Conservation (phyloP, 2,113 vertebrate genomes). For the Fukomys damarensis region DNA sequence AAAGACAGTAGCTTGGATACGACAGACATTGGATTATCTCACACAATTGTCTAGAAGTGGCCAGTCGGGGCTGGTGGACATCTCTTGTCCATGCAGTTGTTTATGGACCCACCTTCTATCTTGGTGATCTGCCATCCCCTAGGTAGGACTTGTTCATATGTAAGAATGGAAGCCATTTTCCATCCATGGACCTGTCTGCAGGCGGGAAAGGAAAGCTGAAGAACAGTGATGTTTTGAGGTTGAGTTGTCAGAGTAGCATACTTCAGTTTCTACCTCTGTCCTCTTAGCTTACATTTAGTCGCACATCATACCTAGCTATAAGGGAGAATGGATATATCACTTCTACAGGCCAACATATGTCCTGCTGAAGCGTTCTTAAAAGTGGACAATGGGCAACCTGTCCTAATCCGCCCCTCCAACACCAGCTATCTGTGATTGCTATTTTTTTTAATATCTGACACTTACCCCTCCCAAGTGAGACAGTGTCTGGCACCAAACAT, state of each 20-base stretch:
- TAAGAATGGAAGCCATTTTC: not conserved
- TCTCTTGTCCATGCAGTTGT: not conserved
- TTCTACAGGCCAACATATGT: not conserved
- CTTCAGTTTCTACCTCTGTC: not conserved
- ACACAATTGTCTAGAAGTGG: not conserved
- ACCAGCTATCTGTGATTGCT: not conserved
- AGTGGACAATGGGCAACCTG: not conserved
- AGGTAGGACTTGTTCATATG: not conserved
- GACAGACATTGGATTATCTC: not conserved
- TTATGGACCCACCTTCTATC: not conserved
- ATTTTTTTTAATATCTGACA: not conserved
- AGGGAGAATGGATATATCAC: not conserved
- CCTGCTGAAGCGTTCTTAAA: not conserved
- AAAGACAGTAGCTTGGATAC: not conserved
- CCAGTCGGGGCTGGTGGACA: not conserved
- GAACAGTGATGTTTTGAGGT: not conserved
- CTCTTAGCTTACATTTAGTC: not conserved
- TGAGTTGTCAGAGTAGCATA: not conserved
- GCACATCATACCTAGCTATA: not conserved
- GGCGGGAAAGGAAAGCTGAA: not conserved
- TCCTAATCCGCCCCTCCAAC: not conserved
- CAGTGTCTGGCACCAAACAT: not conserved
- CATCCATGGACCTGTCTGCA: not conserved
- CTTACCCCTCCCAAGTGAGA: not conserved
- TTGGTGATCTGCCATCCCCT: not conserved